phyloP scores from a whole-genome alignment of 2,888 invertebrate species.

The Nasonovia ribisnigri region DNA sequence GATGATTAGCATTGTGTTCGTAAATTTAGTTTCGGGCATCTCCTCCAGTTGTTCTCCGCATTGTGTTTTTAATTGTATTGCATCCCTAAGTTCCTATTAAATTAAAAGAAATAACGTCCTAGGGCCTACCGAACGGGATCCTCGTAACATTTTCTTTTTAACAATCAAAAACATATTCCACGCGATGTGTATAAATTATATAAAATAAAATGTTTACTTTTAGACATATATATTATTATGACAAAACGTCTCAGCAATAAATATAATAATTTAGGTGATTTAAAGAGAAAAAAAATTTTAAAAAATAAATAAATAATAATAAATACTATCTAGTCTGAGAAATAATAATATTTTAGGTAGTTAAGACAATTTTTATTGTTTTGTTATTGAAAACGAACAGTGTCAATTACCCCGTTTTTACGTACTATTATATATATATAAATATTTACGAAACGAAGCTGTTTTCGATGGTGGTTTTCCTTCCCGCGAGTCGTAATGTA shows the following conservation, averaged over 20 bases:
- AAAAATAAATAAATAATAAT: slow-evolving; percentile 8
- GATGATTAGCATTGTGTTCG: slow-evolving; percentile 60
- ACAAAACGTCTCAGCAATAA: slow-evolving; percentile 60
- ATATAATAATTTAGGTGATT: slow-evolving; percentile 61
- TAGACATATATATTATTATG: slow-evolving; percentile 26
- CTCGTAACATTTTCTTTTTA: slow-evolving; percentile 53
- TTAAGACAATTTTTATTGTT: slow-evolving; percentile 62
- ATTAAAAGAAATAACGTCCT: slow-evolving; percentile 53
- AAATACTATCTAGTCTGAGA: slow-evolving; percentile 62
- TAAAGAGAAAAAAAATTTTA: not conserved
- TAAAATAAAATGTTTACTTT: slow-evolving; percentile 54
- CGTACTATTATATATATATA: slow-evolving; percentile 13
- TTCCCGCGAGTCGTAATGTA: not conserved
- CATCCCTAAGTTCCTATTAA: slow-evolving; percentile 64
- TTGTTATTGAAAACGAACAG: slow-evolving; percentile 59
- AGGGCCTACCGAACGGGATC: slow-evolving; percentile 40
- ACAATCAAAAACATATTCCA: slow-evolving; percentile 57
- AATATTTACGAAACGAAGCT: slow-evolving; percentile 38
- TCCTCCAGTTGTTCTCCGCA: slow-evolving; percentile 62
- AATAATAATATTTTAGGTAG: slow-evolving; percentile 59
- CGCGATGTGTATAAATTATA: slow-evolving; percentile 36
- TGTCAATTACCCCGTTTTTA: slow-evolving; percentile 64
- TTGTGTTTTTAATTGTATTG: slow-evolving; percentile 58
- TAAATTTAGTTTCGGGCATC: slow-evolving; percentile 63
- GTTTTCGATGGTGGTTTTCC: slow-evolving; percentile 28